Evolutionary conservation across 64 coral and sea anemone species (phyloP).

Genomic region (Astreopora myriophthalma): DNA sequence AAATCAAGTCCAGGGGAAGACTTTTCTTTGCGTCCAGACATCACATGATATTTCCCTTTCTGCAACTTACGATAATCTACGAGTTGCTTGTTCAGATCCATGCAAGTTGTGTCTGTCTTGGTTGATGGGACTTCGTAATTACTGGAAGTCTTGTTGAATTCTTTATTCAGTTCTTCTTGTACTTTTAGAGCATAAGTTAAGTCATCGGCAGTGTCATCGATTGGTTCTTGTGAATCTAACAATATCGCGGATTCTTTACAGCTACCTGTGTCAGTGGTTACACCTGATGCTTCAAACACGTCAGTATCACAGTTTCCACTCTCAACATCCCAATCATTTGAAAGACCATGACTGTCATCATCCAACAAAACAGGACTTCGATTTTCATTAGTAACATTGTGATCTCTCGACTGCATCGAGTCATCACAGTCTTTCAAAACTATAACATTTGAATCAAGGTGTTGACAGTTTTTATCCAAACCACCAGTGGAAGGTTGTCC

Average conservation of each 20-base stretch:
- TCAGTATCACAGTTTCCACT: not conserved
- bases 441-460: not conserved
- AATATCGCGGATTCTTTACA: constrained; percentile 35
- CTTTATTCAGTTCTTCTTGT: not conserved
- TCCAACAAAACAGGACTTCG: no score
- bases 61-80: not conserved
- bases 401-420: not conserved
- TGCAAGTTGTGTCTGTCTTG: not conserved
- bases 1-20: constrained; percentile 29
- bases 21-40: not conserved
- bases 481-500: not conserved
- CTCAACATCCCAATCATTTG: not conserved
- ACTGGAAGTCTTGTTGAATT: not conserved
- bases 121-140: not conserved
- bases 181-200: constrained; percentile 19
- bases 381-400: not conserved
- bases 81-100: constrained; percentile 12
- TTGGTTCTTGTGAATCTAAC: constrained; percentile 29
- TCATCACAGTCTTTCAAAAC: not conserved
- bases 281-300: not conserved
- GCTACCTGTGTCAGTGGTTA: not conserved
- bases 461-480: not conserved
- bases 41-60: constrained; percentile 1
- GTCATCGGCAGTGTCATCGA: constrained; percentile 7
- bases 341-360: not conserved